Percentiles rank a stretch among this genome's conserved stretches.
phyloP scores from a whole-genome alignment of 2,797 vertebrate genomes.

The Peromyscus melanophrys region DNA sequence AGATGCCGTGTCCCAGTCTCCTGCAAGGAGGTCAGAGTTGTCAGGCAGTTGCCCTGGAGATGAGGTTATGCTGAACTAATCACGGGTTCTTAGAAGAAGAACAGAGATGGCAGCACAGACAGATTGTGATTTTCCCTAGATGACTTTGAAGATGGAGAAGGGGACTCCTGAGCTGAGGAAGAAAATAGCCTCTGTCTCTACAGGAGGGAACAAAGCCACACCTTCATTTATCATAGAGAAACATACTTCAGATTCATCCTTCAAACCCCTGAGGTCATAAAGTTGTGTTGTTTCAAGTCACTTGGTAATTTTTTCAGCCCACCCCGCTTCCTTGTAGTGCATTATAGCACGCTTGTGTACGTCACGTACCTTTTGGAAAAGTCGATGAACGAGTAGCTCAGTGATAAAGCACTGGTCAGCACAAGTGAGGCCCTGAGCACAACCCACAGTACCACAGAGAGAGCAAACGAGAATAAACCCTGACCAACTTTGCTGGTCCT shows the following conservation, averaged over 20 bases:
- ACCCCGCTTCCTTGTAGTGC: neutral
- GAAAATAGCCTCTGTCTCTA: neutral
- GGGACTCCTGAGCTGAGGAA: neutral
- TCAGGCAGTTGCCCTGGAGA: neutral
- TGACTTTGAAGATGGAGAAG: constrained; percentile 11
- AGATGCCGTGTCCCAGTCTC: neutral
- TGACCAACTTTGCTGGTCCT: neutral
- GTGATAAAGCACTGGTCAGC: neutral
- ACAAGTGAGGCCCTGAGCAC: neutral
- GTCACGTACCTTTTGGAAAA: neutral
- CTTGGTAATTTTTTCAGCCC: neutral
- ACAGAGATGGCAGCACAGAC: neutral
- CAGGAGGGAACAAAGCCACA: neutral
- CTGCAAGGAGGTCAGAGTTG: neutral
- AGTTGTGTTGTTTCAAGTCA: constrained; percentile 2
- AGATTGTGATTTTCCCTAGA: neutral
- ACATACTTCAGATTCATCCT: neutral
- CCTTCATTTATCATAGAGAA: neutral
- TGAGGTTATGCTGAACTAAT: constrained; percentile 11
- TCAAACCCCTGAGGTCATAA: neutral
- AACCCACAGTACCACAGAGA: neutral
- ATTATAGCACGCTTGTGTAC: neutral
- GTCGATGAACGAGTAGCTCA: neutral
- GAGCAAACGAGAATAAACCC: neutral
- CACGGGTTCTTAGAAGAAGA: neutral